Evolutionary conservation across 2,888 invertebrate species (phyloP), one percentile per base, ranked within the genome.

Genomic region (Pachycephus smyrnensis): DNA sequence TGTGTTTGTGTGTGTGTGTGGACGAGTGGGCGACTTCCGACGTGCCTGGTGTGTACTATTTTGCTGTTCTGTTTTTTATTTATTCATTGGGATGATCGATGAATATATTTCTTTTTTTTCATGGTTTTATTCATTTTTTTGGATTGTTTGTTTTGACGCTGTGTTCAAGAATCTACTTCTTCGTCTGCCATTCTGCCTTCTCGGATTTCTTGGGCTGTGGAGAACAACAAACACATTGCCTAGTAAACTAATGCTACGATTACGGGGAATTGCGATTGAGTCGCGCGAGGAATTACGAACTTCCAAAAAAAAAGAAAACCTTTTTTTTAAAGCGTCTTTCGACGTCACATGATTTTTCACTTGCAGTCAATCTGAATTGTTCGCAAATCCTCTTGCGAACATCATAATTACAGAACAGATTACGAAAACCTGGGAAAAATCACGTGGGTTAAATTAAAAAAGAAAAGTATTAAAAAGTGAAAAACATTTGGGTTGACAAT

Each of bases 191-290:
- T 92, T 94, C 94, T 92, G 94, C 94, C 91, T 94, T 94, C 94
- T 95, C 95, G 91, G 95, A 94, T 92, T 95, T 95, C 94, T 95
- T 95, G 90, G 95, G 94, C 95, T 96, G 95, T 94, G 91, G 88
- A 90, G 88, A 91, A 91, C 87, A 91, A 92, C 79, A 89, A 40
- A 93, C 86, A 91, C 86, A 89, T 89, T 86, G 87, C 89, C 89
- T 89, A 88, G 84, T 89, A 85, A 88, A 87, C 88, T 87, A 88
- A 84, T 79, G 80, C 86, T 84, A 77, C 30, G 69, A 30, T 69
- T 32, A 32, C 15, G 40, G 40, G 6, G 6, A 15, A 15, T 40
- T 37, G 37, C 1, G 0, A 37, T 37, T 15, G 40, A 6, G 6
- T 40, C 40, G 2, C 40, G 4, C 40, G 40, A 40, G 40, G 31